Percentiles rank a stretch among this genome's conserved stretches.
These are phyloP conservation scores for Epistrophe grossulariae DNA, from an alignment of 2,888 invertebrate genomes.

Conservation along the genomic window DNA sequence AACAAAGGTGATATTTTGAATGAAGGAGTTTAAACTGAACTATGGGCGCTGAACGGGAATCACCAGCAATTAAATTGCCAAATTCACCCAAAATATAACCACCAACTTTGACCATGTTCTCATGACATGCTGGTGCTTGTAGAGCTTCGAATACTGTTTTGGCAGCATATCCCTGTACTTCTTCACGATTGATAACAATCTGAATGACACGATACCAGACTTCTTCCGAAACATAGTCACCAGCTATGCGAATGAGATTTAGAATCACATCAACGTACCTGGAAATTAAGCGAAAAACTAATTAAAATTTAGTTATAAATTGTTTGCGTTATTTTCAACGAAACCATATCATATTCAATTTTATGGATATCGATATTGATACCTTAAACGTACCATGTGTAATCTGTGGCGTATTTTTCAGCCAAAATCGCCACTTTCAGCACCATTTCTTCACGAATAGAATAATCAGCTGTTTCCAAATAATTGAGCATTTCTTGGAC, in stretches of 20 bases:
- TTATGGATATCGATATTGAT: not conserved
- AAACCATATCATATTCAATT: conserved; percentile 73
- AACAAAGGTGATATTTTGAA: conserved; percentile 99
- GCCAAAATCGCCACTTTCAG: conserved; percentile 99
- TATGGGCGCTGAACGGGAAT: conserved; percentile 97
- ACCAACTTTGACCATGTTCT: conserved; percentile 99
- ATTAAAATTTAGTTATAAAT: not conserved
- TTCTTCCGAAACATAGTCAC: conserved; percentile 99
- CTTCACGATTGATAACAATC: conserved; percentile 99
- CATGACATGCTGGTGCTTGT: conserved; percentile 99
- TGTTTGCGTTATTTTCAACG: not conserved
- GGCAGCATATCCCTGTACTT: conserved; percentile 99
- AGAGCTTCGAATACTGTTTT: conserved; percentile 99
- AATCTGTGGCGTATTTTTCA: conserved; percentile 99
- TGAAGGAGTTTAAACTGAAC: conserved; percentile 99
- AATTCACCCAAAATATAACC: conserved; percentile 99
- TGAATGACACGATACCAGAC: conserved; percentile 99
- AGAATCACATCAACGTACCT: conserved; percentile 97
- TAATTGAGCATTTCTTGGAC: conserved; percentile 99
- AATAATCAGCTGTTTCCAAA: conserved; percentile 99
- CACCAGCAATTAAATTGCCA: conserved; percentile 99
- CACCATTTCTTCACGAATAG: conserved; percentile 99
- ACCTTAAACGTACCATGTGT: conserved; percentile 93
- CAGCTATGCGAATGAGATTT: conserved; percentile 99
- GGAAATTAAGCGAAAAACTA: conserved; percentile 28